Base-by-base conservation (phyloP, 2,888 invertebrate genomes). In the Nymphalis urticae region DNA sequence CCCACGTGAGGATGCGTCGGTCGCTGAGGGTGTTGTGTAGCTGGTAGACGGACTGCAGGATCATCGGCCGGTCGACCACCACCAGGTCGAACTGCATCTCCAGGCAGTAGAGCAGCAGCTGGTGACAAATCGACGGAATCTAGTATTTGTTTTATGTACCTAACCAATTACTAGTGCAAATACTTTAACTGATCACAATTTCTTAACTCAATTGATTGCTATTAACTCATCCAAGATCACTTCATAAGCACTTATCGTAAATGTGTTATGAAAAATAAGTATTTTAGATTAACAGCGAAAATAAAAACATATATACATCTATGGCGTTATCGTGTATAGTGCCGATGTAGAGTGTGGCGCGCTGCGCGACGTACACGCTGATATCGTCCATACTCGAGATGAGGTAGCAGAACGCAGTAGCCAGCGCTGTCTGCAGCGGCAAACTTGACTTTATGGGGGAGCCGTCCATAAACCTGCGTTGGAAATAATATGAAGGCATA, bases 51-150 rank as follows among this genome's bases (percentile, higher is more conserved):
- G 98, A 97, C 85, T 99, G 98, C 53, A 99, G 94, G 47, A 99
- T 97, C 95, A 99, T 97, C 0, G 99, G 98, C 53, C 99, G 95
- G 88, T 99, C 99, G 70, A 97, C 96, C 71, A 99, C 98, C 73
- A 99, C 98, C 71, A 97, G 95, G 93, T 99, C 99, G 92, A 99
- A 99, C 92, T 99, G 99, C 0, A 97, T 97, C 93, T 99, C 99
- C 90, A 99, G 91, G 87, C 99, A 99, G 93, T 96, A 95, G 66
- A 98, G 95, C 73, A 98, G 93, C 68, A 97, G 95, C 96, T 97
- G 89, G 19, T 19, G 19, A 58, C 36, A 19, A 42, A 13, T 19
- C n/a, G 9, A 42, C 3, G 2, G 4, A 10, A 42, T 42, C 42
- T 10, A 3, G 10, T 1, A 13, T 10, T 4, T 0, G 4, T 42